phyloP scores from a whole-genome alignment of 2,888 invertebrate genomes.

The Lasioglossum figueresi region DNA sequence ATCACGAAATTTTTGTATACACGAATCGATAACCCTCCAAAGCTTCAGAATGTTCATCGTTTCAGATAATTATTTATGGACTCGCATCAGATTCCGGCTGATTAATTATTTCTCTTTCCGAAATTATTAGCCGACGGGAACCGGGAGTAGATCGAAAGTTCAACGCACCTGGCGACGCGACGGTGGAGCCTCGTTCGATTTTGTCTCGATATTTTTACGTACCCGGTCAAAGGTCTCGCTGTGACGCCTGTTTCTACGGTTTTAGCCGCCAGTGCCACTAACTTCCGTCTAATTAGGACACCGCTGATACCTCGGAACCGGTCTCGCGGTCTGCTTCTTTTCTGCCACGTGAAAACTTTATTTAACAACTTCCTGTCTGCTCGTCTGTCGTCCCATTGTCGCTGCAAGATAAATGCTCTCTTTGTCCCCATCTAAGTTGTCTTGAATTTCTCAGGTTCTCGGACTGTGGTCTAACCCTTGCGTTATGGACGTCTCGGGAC shows the following conservation, averaged over 20 bases:
- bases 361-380: constrained; percentile 17
- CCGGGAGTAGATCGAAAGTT: background rate
- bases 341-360: constrained; percentile 39
- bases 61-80: background rate
- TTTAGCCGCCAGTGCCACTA: constrained; percentile 6
- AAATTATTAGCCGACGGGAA: background rate
- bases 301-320: constrained; percentile 32
- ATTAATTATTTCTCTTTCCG: background rate
- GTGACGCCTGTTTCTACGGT: constrained; percentile 32
- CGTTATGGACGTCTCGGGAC: too few relatives aligned
- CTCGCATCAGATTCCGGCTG: background rate
- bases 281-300: background rate
- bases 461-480: background rate
- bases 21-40: background rate
- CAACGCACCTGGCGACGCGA: background rate
- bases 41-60: background rate
- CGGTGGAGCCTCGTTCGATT: constrained; percentile 1
- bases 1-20: background rate
- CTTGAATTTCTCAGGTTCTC: background rate
- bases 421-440: background rate
- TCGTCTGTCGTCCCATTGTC: constrained; percentile 11
- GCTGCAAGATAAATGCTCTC: constrained; percentile 30
- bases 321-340: constrained; percentile 36
- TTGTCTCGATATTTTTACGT: constrained; percentile 46
- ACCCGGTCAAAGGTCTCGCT: constrained; percentile 37